Evolutionary conservation across 2,113 vertebrate species (phyloP), one percentile per base, ranked within the genome.

Genomic region (Megaceryle torquata): DNA sequence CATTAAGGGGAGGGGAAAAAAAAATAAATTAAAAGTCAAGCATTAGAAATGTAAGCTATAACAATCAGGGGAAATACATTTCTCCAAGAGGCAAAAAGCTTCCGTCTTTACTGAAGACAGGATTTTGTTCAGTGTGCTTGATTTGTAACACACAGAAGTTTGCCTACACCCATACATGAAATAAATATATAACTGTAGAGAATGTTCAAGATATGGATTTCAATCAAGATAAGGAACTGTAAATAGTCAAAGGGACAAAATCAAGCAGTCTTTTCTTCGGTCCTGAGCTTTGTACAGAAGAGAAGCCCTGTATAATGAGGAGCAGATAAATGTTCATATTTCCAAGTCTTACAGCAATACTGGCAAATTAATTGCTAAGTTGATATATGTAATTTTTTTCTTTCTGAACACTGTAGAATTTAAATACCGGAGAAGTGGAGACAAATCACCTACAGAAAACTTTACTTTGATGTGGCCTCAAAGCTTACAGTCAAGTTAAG

Each of bases 1-100:
- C n/a, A n/a, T 16, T 12, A 20, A 54, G 4, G 4, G 9, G 8
- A 15, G 2, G 9, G 7, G 5, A 2, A 11, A 4, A 1, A 17
- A 44, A 19, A 24, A 61, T 10, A 53, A 31, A 56, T 6, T n/a
- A 20, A 35, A 68, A 48, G 41, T 8, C 8, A 56, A 54, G 13
- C 21, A 84, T 39, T 63, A 60, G 35, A 64, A 89, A 33, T 6
- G 2, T 5, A 71, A 11, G 26, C 8, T 39, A 26, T 7, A 68
- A 50, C 5, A 74, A 71, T 31, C 0, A 39, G 28, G 15, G 71
- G 9, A 86, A 77, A 25, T 65, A 20, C 12, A 5, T 20, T 60
- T 51, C 39, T 56, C 35, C 25, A 46, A 69, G 54, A 39, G 13
- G 3, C 11, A 69, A 65, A 93, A 43, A 22, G 2, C 26, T 56